Conservation (phyloP, 2,113 vertebrate genomes). For the Anas platyrhynchos region DNA sequence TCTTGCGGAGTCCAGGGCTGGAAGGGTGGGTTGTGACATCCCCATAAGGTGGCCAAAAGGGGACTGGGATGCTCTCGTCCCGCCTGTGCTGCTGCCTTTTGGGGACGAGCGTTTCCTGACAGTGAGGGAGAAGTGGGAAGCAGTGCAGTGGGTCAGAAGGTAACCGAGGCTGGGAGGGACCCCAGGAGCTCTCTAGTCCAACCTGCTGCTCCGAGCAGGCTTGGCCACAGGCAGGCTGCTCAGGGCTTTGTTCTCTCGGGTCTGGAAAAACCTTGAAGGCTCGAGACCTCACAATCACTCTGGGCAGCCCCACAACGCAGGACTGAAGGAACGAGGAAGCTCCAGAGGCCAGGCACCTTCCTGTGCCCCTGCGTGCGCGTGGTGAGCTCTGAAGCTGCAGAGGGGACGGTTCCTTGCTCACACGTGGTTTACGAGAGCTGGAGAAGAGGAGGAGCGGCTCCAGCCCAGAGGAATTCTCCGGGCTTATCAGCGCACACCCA, state of each 20-base stretch:
- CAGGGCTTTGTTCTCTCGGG: not conserved
- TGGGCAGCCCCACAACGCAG: not conserved
- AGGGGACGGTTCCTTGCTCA: not conserved
- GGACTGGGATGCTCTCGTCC: not conserved
- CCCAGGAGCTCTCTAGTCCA: not conserved
- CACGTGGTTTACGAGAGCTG: not conserved
- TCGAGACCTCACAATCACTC: not conserved
- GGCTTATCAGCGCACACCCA: not conserved
- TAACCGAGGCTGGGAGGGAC: not conserved
- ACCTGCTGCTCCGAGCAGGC: not conserved
- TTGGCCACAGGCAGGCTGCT: not conserved
- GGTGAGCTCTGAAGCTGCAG: not conserved
- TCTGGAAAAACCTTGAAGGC: not conserved
- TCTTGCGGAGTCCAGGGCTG: not conserved
- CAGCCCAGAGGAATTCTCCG: not conserved
- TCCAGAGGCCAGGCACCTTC: not conserved
- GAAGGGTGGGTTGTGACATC: accelerated
- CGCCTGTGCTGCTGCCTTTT: not conserved
- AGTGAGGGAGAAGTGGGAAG: not conserved
- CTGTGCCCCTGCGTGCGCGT: not conserved
- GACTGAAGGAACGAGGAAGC: not conserved
- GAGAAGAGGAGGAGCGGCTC: not conserved
- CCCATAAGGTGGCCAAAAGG: accelerated
- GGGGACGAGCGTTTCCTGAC: not conserved
- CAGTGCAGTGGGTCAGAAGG: not conserved